These are phyloP conservation scores for Congeria kusceri DNA, from an alignment of 2,888 invertebrate genomes.

Conservation along the genomic window DNA sequence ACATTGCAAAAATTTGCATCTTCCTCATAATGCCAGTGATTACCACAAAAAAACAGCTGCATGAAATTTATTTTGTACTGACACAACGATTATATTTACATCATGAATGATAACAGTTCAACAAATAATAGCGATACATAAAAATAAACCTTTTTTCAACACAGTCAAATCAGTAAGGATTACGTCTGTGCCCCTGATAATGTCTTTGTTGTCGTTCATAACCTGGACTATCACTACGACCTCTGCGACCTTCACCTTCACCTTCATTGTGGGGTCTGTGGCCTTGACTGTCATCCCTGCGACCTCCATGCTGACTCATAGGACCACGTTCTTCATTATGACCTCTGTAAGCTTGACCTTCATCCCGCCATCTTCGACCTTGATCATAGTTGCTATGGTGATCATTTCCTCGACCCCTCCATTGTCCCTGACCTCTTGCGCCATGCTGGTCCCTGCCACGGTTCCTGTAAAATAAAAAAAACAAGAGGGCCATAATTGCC, in stretches of 20 bases:
- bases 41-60: no score
- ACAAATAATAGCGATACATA: no score
- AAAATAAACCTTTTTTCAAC: no score
- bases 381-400: conserved; percentile 16
- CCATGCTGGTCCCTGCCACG: conserved; percentile 39
- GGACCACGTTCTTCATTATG: conserved; percentile 7
- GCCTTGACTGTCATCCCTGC: conserved; percentile 18
- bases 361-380: background rate
- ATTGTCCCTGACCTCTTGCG: conserved; percentile 21
- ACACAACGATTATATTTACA: no score
- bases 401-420: conserved; percentile 27
- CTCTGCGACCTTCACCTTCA: conserved; percentile 15
- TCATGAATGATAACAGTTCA: no score
- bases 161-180: conserved; percentile 11
- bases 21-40: no score
- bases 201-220: conserved; percentile 2
- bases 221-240: conserved; percentile 6
- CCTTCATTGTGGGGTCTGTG: background rate
- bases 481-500: no score
- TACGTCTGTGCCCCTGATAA: conserved; percentile 7
- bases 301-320: background rate
- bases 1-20: no score
- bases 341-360: conserved; percentile 13
- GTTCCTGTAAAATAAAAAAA: no score
- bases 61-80: no score